phyloP scores from a whole-genome alignment of 2,113 vertebrate genomes.

The Calypte anna region DNA sequence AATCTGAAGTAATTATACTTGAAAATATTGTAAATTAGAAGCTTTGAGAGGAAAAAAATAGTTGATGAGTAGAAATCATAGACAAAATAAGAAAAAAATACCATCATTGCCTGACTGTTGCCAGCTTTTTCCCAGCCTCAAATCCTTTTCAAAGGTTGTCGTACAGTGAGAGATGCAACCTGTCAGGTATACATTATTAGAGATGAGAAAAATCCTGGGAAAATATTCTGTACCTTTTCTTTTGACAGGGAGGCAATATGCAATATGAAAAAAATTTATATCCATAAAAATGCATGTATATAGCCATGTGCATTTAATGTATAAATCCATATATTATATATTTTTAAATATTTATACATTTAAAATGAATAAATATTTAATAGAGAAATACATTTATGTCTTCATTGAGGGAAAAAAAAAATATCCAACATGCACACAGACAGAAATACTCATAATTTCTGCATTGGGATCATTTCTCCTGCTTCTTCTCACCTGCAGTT shows the following conservation, averaged over 20 bases:
- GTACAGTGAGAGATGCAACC: background rate
- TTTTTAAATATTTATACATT: background rate
- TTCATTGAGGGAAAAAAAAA: background rate
- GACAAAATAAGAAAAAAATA: background rate
- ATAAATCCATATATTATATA: background rate
- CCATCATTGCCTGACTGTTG: background rate
- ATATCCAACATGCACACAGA: background rate
- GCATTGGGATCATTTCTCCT: background rate
- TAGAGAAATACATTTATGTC: background rate
- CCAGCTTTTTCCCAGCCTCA: background rate
- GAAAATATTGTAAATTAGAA: background rate
- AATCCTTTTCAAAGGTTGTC: background rate
- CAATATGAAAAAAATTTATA: background rate
- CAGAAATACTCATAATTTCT: background rate
- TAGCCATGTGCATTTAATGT: background rate
- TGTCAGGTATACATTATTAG: background rate
- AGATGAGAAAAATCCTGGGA: background rate
- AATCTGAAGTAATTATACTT: slow-evolving; percentile 13
- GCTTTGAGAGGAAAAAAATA: background rate
- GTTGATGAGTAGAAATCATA: background rate
- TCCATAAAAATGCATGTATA: background rate
- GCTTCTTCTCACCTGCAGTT: background rate
- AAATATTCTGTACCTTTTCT: background rate
- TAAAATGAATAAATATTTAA: background rate
- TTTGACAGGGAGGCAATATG: background rate